Evolutionary conservation across 2,888 invertebrate genomes (phyloP).

Genomic region (Gymnosoma rotundatum): DNA sequence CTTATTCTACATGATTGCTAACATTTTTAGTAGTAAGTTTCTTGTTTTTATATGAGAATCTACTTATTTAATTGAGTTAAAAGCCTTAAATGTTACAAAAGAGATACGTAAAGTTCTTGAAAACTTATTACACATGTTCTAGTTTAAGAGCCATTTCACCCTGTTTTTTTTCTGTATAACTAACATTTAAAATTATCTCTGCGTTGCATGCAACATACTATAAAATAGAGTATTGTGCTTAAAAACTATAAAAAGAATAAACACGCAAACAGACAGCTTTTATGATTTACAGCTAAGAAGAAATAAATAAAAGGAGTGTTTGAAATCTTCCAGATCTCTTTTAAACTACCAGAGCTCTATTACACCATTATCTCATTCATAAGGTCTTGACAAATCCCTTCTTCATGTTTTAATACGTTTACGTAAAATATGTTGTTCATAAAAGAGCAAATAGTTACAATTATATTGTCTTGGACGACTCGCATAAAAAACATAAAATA

Average conservation of each 20-base stretch:
- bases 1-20: neutral
- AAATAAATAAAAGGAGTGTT: neutral
- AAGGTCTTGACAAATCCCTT: neutral
- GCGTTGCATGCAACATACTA: neutral
- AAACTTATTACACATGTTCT: neutral
- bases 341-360: too few species aligned
- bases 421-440: neutral
- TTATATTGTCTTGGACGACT: neutral
- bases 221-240: neutral
- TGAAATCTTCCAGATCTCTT: neutral
- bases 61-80: slow-evolving; percentile 44
- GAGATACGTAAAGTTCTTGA: neutral
- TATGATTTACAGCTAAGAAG: neutral
- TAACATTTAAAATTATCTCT: slow-evolving; percentile 24
- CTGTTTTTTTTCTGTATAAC: neutral
- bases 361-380: too few species aligned
- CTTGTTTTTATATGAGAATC: slow-evolving; percentile 3
- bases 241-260: neutral
- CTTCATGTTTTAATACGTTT: neutral
- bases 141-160: neutral
- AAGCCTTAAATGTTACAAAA: neutral
- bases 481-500: slow-evolving; percentile 1
- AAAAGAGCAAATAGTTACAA: neutral
- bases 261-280: neutral
- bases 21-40: neutral